Conservation (phyloP, 1,140 invertebrate genomes). For the Heliconius hewitsoni region DNA sequence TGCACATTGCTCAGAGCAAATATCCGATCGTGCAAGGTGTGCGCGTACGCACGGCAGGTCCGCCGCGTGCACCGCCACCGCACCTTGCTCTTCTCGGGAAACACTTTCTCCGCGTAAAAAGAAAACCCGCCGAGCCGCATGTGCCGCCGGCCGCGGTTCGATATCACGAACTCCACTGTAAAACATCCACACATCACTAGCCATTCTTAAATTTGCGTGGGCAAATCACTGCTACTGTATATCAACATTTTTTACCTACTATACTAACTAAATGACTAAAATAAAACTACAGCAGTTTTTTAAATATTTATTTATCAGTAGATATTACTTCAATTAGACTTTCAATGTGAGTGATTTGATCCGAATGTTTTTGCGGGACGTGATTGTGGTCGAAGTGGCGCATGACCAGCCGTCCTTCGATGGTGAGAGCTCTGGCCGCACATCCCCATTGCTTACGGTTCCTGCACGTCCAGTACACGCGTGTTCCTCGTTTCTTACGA, state of each 20-base stretch:
- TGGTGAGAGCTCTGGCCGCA: slow-evolving; percentile 61
- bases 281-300: slow-evolving; percentile 11
- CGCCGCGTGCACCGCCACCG: slow-evolving; percentile 79
- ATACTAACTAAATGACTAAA: background rate
- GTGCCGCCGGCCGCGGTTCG: slow-evolving; percentile 76
- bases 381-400: slow-evolving; percentile 58
- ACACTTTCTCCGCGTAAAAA: slow-evolving; percentile 80
- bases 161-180: slow-evolving; percentile 81
- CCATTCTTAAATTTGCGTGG: slow-evolving; percentile 27
- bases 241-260: slow-evolving; percentile 16
- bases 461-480: slow-evolving; percentile 73
- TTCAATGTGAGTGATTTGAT: slow-evolving; percentile 59
- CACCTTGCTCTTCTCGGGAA: slow-evolving; percentile 78
- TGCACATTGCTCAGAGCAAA: slow-evolving; percentile 79
- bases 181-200: slow-evolving; percentile 62
- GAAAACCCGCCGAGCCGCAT: slow-evolving; percentile 78
- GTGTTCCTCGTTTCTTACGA: slow-evolving; percentile 62
- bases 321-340: slow-evolving; percentile 69
- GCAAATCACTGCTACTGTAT: background rate
- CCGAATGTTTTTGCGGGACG: slow-evolving; percentile 44
- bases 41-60: slow-evolving; percentile 79
- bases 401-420: slow-evolving; percentile 52
- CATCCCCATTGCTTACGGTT: slow-evolving; percentile 54
- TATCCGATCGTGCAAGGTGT: slow-evolving; percentile 77
- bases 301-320: slow-evolving; percentile 35